Evolutionary conservation across 2,113 vertebrate species (phyloP).

Genomic region (Erythrocercus mccallii): DNA sequence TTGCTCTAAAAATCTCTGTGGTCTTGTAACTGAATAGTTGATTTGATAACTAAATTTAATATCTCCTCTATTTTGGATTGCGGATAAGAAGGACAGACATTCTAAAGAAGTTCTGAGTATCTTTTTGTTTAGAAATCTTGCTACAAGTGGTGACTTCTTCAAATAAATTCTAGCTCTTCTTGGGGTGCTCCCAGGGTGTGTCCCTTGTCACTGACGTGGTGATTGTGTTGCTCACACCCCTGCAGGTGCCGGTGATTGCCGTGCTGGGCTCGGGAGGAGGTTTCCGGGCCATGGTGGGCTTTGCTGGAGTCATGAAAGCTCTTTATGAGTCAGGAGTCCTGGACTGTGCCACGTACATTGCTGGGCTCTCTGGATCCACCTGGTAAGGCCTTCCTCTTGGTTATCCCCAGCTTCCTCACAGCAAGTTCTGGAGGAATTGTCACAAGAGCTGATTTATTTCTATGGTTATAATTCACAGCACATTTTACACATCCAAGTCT

Average conservation of each 20-base stretch:
- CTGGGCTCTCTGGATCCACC: conserved; percentile 94
- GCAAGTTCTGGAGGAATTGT: background rate
- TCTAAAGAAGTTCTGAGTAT: background rate
- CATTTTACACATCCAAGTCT: fast-evolving
- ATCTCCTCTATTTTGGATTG: background rate
- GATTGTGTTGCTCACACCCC: background rate
- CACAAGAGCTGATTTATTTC: background rate
- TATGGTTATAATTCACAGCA: background rate
- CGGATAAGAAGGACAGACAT: background rate
- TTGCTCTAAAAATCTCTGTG: background rate
- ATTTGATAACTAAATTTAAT: background rate
- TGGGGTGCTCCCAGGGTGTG: background rate
- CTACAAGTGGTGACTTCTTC: background rate
- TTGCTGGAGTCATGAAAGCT: conserved; percentile 96
- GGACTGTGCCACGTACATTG: conserved; percentile 91
- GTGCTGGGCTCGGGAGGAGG: conserved; percentile 93
- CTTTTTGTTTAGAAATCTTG: background rate
- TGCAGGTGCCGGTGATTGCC: conserved; percentile 92
- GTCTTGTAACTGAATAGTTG: background rate
- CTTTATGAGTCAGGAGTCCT: conserved; percentile 91
- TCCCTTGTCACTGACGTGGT: background rate
- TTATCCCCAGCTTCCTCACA: background rate
- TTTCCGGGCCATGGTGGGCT: conserved; percentile 94
- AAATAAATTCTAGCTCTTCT: background rate
- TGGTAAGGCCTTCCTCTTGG: conserved; percentile 78